Percentiles rank a stretch among this genome's conserved stretches.
These are phyloP conservation scores for Theonella swinhoei DNA, from an alignment of 37 sponge, comb jelly and placozoan genomes.

Conservation along the genomic window DNA sequence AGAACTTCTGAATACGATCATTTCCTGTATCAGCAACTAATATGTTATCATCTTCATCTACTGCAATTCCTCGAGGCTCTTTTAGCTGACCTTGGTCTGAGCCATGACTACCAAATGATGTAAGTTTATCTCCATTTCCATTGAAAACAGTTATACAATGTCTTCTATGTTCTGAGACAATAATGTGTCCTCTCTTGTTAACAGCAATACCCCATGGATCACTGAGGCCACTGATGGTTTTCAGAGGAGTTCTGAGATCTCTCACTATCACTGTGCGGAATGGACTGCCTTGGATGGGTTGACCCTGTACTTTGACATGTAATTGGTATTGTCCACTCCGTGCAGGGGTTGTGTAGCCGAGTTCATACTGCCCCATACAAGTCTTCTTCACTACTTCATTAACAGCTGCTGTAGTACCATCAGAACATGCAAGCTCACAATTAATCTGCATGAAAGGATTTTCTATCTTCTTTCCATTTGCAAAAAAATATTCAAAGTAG, in stretches of 20 bases:
- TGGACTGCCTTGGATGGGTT: slow-evolving; percentile 35
- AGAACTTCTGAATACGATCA: slow-evolving; percentile 54
- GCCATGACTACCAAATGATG: slow-evolving; percentile 36
- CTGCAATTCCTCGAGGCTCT: slow-evolving; percentile 27
- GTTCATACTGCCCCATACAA: background rate
- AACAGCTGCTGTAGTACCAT: no score
- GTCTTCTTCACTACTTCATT: no score
- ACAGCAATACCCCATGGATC: slow-evolving; percentile 36
- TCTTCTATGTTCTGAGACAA: slow-evolving; percentile 2
- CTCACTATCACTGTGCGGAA: slow-evolving; percentile 4
- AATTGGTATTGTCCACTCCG: slow-evolving; percentile 6
- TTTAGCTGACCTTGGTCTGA: slow-evolving; percentile 35
- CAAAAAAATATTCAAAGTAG: no score
- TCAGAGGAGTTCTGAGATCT: background rate
- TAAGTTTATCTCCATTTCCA: background rate
- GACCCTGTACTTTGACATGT: slow-evolving; percentile 5
- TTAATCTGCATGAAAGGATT: no score
- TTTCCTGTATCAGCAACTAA: slow-evolving; percentile 33
- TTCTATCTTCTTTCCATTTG: no score
- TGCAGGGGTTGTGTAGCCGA: slow-evolving; percentile 21
- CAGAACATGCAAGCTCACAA: no score
- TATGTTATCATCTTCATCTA: slow-evolving; percentile 21
- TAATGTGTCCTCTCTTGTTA: slow-evolving; percentile 31
- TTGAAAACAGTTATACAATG: slow-evolving; percentile 22
- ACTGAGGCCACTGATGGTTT: background rate